Conservation (phyloP, 2,113 vertebrate species). For the Ibidorhyncha struthersii region DNA sequence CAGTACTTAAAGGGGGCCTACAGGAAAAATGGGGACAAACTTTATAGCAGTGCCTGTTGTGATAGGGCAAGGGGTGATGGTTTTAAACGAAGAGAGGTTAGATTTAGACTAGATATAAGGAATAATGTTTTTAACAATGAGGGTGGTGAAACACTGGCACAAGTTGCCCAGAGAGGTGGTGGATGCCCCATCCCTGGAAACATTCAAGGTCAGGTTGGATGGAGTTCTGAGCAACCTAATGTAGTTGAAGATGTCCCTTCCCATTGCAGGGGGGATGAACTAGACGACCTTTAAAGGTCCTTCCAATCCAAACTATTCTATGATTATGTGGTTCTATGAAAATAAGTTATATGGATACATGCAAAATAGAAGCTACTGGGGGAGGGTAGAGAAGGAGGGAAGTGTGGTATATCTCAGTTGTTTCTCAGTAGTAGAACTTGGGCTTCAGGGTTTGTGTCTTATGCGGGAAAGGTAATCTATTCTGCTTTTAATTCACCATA, state of each 20-base stretch:
- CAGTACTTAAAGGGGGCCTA: background rate
- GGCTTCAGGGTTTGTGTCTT: background rate
- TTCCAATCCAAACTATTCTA: background rate
- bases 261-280: background rate
- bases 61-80: background rate
- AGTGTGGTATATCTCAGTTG: background rate
- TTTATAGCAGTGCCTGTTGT: background rate
- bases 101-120: background rate
- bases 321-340: background rate
- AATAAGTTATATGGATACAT: background rate
- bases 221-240: background rate
- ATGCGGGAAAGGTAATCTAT: background rate
- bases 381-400: background rate
- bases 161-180: background rate
- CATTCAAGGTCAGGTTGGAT: too few species aligned
- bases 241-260: background rate
- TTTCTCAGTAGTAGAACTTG: background rate
- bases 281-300: background rate
- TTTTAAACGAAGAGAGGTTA: background rate
- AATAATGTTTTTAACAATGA: background rate
- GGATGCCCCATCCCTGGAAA: too few species aligned
- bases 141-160: background rate
- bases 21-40: background rate
- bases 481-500: background rate
- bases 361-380: background rate